These are phyloP conservation scores for Boloria euphrosyne DNA, from an alignment of 2,888 invertebrate genomes.

Conservation along the genomic window DNA sequence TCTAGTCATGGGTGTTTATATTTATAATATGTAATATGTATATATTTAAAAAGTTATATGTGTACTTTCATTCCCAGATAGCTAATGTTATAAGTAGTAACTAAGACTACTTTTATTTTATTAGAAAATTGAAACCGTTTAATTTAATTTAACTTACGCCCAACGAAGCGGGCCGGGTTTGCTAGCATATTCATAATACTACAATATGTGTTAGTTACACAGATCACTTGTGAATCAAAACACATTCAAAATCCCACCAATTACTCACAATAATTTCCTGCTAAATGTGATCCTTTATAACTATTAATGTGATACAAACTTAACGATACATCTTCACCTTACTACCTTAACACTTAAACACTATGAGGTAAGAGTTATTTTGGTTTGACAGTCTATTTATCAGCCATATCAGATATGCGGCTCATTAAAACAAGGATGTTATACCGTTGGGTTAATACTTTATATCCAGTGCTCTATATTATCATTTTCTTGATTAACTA, in stretches of 20 bases:
- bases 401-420: constrained; percentile 9
- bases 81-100: no score
- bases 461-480: constrained; percentile 24
- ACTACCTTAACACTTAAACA: neutral
- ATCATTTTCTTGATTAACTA: constrained; percentile 16
- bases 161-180: no score
- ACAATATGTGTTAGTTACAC: neutral
- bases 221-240: constrained; percentile 12
- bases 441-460: constrained; percentile 30
- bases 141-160: no score
- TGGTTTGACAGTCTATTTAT: neutral
- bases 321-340: neutral
- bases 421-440: constrained; percentile 35
- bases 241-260: constrained; percentile 28
- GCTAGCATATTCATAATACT: no score
- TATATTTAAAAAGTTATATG: no score
- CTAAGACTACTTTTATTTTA: no score
- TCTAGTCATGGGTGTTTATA: no score
- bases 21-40: no score
- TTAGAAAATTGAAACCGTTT: no score
- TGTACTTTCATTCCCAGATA: no score
- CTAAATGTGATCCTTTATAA: constrained; percentile 27
- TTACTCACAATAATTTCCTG: constrained; percentile 34
- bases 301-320: constrained; percentile 9
- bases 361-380: neutral